A percentile compares a stretch with the other conserved stretches of the same genome.
phyloP scores from a whole-genome alignment of 2,888 invertebrate genomes.

The Magallana nippona region DNA sequence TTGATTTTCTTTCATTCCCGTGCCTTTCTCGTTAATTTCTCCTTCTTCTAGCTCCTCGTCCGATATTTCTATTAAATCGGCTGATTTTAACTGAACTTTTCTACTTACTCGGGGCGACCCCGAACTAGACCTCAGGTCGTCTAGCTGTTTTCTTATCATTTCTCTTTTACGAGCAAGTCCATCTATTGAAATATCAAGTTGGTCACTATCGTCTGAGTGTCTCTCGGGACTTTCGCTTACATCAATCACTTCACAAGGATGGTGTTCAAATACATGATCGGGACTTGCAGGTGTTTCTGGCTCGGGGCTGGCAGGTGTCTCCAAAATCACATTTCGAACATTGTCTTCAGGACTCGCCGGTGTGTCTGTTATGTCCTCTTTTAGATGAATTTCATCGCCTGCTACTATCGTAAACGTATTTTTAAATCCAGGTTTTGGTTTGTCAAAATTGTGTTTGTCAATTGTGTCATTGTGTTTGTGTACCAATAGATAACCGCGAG shows the following conservation, averaged over 20 bases:
- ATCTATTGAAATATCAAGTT: slow-evolving; percentile 27
- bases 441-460: neutral
- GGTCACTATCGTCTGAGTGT: slow-evolving; percentile 4
- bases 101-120: neutral
- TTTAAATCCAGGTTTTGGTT: slow-evolving; percentile 8
- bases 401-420: neutral
- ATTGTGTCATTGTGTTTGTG: too few species aligned
- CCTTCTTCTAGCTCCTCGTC: slow-evolving; percentile 42
- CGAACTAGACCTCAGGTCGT: neutral
- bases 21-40: slow-evolving; percentile 29
- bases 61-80: slow-evolving; percentile 36
- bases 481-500: neutral
- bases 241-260: slow-evolving; percentile 5
- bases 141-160: slow-evolving; percentile 16
- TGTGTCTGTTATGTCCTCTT: neutral
- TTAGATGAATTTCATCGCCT: neutral
- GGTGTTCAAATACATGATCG: slow-evolving; percentile 12
- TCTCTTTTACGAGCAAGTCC: slow-evolving; percentile 21
- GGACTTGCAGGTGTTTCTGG: slow-evolving; percentile 29
- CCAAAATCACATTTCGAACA: neutral
- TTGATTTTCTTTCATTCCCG: neutral
- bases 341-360: neutral
- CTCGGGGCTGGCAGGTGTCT: slow-evolving; percentile 4
- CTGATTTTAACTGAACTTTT: neutral
- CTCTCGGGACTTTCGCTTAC: slow-evolving; percentile 23